phyloP scores from a whole-genome alignment of 2,888 invertebrate species.

The Sicus ferrugineus region DNA sequence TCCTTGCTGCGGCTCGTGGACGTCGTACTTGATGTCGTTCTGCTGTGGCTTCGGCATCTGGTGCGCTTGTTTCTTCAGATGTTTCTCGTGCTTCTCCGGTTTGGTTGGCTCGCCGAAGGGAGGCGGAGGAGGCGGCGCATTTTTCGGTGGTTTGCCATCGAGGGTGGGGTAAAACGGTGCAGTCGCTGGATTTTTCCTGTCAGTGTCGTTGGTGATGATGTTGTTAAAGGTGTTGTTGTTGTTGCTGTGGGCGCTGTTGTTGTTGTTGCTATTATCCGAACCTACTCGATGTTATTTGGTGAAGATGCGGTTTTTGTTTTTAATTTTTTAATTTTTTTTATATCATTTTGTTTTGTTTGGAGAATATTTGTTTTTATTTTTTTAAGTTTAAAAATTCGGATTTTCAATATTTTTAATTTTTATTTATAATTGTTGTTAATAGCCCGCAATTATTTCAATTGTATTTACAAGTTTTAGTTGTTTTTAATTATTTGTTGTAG shows the following conservation, averaged over 20 bases:
- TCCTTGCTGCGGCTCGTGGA: slow-evolving; percentile 55
- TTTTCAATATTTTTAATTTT: too few relatives aligned
- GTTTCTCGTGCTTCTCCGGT: slow-evolving; percentile 50
- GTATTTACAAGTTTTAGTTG: too few relatives aligned
- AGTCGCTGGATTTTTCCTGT: slow-evolving; percentile 44
- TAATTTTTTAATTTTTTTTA: too few relatives aligned
- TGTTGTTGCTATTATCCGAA: slow-evolving; percentile 38
- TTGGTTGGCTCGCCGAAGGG: slow-evolving; percentile 41
- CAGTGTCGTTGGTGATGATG: slow-evolving; percentile 43
- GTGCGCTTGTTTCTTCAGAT: slow-evolving; percentile 51
- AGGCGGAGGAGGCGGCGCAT: slow-evolving; percentile 29
- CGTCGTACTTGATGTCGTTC: slow-evolving; percentile 60
- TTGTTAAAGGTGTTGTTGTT: slow-evolving; percentile 39
- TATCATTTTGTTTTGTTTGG: too few relatives aligned
- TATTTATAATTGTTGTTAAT: too few relatives aligned
- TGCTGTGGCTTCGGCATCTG: slow-evolving; percentile 47
- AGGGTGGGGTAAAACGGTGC: slow-evolving; percentile 59
- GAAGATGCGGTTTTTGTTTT: slow-evolving; percentile 13
- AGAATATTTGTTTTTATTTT: too few relatives aligned
- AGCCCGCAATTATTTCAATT: too few relatives aligned
- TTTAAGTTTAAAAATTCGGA: too few relatives aligned
- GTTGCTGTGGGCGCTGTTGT: slow-evolving; percentile 44
- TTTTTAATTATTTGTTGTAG: slow-evolving; percentile 37
- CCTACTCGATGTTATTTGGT: slow-evolving; percentile 38
- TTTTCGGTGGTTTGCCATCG: slow-evolving; percentile 61